These are phyloP conservation scores for Syrmaticus mikado DNA, from an alignment of 2,113 vertebrate species.

Conservation along the genomic window DNA sequence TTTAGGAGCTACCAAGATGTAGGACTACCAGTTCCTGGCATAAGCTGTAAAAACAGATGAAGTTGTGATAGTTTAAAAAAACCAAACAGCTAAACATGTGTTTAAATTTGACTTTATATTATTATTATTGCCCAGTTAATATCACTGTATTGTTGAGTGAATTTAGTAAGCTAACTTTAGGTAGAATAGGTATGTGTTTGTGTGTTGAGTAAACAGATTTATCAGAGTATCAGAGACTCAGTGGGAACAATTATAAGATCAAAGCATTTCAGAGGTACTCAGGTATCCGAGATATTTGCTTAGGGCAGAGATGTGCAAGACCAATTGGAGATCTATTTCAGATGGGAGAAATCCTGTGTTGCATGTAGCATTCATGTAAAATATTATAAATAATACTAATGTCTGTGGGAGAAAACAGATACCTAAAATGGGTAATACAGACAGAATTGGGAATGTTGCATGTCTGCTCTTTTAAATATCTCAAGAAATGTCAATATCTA, in stretches of 20 bases:
- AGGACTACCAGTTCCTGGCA: background rate
- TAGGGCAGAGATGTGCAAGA: background rate
- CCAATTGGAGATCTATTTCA: background rate
- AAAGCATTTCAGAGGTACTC: background rate
- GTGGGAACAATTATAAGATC: background rate
- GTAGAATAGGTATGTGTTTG: background rate
- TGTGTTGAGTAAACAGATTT: conserved; percentile 16
- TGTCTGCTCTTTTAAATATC: background rate
- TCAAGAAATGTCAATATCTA: background rate
- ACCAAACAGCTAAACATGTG: background rate
- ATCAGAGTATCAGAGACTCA: background rate
- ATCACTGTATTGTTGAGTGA: background rate
- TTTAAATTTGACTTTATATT: background rate
- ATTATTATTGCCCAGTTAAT: background rate
- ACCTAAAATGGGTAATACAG: background rate
- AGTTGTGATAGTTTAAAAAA: background rate
- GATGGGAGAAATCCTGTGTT: background rate
- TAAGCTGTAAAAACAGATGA: background rate
- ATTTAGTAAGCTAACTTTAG: background rate
- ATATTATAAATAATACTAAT: background rate
- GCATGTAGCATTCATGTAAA: background rate
- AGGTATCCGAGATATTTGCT: background rate
- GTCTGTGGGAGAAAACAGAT: background rate
- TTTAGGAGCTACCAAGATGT: background rate
- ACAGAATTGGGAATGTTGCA: background rate